Evolutionary conservation across 1,140 invertebrate species (phyloP), one percentile per base, ranked within the genome.

Genomic region (Hyles euphorbiae): DNA sequence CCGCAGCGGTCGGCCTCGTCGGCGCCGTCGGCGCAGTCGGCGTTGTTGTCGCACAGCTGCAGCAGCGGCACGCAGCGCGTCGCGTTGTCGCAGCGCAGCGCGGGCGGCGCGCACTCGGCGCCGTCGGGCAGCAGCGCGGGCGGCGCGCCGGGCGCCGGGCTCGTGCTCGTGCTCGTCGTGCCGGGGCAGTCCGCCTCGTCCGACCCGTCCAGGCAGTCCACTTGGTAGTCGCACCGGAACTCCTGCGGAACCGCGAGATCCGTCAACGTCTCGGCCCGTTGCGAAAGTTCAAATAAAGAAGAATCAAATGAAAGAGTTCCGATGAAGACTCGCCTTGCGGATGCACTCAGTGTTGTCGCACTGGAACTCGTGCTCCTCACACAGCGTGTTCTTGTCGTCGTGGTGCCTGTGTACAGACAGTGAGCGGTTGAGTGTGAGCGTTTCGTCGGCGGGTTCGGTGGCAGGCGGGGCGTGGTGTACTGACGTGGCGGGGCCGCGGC

Each of bases 1-100:
- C 94, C 91, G 78, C 96, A 97, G 34, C 92, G 86, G 53, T 92
- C 89, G 0, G 93, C 94, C 88, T 98, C 97, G 89, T 98, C 97
- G 1, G 92, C 92, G 36, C 92, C 91, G 81, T 97, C 95, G 9
- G 83, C 69, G 80, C 96, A 97, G 81, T 97, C 93, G 11, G 81
- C 74, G 9, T 76, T 77, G 0, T 87, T 90, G 79, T 96, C 93
- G 77, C 95, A 96, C 3, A 95, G 88, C 71, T 92, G 89, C 43
- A 83, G 79, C 3, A 92, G 90, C 32, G 90, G 81, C 46, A 96
- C 90, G 84, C 95, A 96, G 53, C 90, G 89, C 32, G 91, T 93
- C 52, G 83, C 81, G 64, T 93, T 93, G 73, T 94, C 93, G 78
- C 95, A 96, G 11, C 89, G 61, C 34, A 92, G 87, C 69, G 91